Evolutionary conservation across 2,113 vertebrate genomes (phyloP).

Genomic region (Oenanthe melanoleuca): DNA sequence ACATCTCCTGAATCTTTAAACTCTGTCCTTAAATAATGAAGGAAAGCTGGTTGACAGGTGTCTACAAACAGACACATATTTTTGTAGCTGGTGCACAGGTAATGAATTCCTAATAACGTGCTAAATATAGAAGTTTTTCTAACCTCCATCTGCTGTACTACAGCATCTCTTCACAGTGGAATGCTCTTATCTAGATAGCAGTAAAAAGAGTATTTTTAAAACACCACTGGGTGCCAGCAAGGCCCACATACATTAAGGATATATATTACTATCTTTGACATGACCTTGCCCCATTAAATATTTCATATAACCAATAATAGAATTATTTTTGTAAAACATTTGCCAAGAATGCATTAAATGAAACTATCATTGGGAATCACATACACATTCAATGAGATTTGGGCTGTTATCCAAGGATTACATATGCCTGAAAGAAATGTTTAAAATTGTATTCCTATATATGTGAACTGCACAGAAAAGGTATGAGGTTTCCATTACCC

Average conservation of each 20-base stretch:
- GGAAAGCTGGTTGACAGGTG: background rate
- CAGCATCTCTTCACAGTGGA: background rate
- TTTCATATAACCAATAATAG: conserved; percentile 37
- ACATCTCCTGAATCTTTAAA: background rate
- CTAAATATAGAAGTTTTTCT: background rate
- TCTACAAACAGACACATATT: background rate
- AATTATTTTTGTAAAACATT: background rate
- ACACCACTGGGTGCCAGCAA: background rate
- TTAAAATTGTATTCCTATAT: background rate
- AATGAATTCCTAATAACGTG: background rate
- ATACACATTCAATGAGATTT: background rate
- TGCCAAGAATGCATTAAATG: conserved; percentile 48
- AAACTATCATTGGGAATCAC: conserved; percentile 14
- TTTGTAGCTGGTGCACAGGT: background rate
- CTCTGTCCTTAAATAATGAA: background rate
- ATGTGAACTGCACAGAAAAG: background rate
- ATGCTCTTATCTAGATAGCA: conserved; percentile 2
- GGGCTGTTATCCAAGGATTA: conserved; percentile 39
- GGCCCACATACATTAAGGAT: conserved; percentile 6
- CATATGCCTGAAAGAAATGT: conserved; percentile 37
- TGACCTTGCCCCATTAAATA: conserved; percentile 36
- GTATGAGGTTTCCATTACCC: background rate
- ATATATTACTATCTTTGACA: conserved; percentile 20
- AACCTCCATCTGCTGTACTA: background rate
- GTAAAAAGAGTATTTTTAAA: conserved; percentile 7